Percentiles rank a stretch among this genome's conserved stretches.
phyloP scores from a whole-genome alignment of 1,140 invertebrate species.

The Leptoteleia sp. region DNA sequence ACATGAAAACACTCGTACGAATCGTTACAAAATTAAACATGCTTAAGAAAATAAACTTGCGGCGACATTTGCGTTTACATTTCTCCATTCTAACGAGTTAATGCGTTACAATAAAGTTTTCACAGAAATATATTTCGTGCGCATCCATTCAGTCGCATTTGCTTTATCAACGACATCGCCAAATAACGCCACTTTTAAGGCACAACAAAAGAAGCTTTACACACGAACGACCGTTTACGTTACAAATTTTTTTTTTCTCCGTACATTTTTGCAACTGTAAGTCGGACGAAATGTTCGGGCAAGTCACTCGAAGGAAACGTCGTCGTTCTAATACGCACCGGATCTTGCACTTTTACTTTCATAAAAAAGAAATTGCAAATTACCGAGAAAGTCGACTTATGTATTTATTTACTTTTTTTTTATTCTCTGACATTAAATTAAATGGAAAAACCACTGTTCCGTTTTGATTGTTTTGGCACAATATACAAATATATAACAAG shows the following conservation, averaged over 20 bases:
- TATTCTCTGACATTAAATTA: too few species aligned
- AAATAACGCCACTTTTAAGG: conserved; percentile 24
- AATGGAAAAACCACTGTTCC: too few species aligned
- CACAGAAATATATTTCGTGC: conserved; percentile 41
- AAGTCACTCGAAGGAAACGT: too few species aligned
- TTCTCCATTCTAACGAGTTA: conserved; percentile 39
- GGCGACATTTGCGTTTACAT: conserved; percentile 5
- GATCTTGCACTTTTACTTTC: too few species aligned
- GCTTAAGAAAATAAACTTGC: conserved; percentile 35
- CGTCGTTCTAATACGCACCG: too few species aligned
- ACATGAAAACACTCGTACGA: conserved; percentile 19
- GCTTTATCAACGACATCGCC: conserved; percentile 33
- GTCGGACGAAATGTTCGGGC: background rate
- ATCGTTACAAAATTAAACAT: conserved; percentile 37
- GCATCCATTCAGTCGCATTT: conserved; percentile 39
- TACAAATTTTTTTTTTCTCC: conserved; percentile 1
- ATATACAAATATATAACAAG: too few species aligned
- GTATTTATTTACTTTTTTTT: too few species aligned
- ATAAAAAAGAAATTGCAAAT: too few species aligned
- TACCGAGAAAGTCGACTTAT: too few species aligned
- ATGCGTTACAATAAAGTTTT: conserved; percentile 31
- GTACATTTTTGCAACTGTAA: background rate
- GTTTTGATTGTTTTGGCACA: too few species aligned
- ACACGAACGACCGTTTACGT: conserved; percentile 19
- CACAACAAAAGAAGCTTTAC: conserved; percentile 11